These are phyloP conservation scores for Malurus leucopterus DNA, from an alignment of 2,797 vertebrate species.

Conservation along the genomic window DNA sequence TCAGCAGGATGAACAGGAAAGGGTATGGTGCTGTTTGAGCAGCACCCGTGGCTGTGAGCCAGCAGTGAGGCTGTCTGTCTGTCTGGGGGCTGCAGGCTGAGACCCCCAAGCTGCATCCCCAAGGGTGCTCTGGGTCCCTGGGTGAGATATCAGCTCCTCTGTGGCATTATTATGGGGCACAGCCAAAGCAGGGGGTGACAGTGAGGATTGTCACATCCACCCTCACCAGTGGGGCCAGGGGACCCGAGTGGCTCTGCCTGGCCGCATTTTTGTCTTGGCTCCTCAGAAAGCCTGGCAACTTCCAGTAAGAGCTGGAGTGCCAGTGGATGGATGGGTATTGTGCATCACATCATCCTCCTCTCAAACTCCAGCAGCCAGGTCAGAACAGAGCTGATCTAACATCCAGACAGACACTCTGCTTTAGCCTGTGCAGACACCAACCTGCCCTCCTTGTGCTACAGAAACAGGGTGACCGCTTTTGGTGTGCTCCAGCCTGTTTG, in stretches of 20 bases:
- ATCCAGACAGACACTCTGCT: not conserved
- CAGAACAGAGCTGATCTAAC: not conserved
- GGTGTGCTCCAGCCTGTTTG: not conserved
- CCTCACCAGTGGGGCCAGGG: not conserved
- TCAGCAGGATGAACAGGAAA: constrained; percentile 40
- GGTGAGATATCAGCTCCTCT: fast-evolving
- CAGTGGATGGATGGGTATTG: not conserved
- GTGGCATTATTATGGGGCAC: fast-evolving
- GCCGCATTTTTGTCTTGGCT: fast-evolving
- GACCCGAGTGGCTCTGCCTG: not conserved
- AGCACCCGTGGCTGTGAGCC: not conserved
- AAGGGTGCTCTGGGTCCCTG: not conserved
- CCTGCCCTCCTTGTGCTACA: not conserved
- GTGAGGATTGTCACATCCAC: not conserved
- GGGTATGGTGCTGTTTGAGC: not conserved
- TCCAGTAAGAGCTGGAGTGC: not conserved
- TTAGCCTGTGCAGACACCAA: not conserved
- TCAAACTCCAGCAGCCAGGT: not conserved
- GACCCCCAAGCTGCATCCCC: not conserved
- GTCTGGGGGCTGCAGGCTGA: fast-evolving
- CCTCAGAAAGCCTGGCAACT: fast-evolving
- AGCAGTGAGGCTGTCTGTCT: fast-evolving
- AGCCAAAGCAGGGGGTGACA: not conserved
- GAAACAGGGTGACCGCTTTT: not conserved
- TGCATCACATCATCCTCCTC: not conserved